phyloP scores from a whole-genome alignment of 2,888 invertebrate genomes.

The Elegia similella region DNA sequence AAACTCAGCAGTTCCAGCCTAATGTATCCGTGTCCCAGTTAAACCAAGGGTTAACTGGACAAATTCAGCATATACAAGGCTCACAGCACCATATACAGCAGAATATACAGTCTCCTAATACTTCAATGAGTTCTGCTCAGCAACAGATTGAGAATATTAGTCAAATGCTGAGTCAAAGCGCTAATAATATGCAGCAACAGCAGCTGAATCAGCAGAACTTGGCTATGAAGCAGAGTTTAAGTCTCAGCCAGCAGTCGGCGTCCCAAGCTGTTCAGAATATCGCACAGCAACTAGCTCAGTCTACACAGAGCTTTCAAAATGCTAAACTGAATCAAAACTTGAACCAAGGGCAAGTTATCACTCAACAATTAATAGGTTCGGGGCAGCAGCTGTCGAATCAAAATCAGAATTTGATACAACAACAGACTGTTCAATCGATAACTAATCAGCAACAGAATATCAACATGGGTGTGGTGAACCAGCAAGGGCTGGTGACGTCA shows the following conservation, averaged over 20 bases:
- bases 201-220: slow-evolving; percentile 70
- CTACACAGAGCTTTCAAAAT: slow-evolving; percentile 72
- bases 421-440: slow-evolving; percentile 69
- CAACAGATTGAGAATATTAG: slow-evolving; percentile 84
- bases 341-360: slow-evolving; percentile 66
- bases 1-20: slow-evolving; percentile 58
- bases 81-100: slow-evolving; percentile 71
- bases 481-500: slow-evolving; percentile 63
- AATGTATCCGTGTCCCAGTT: slow-evolving; percentile 69
- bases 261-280: slow-evolving; percentile 73
- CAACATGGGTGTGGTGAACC: slow-evolving; percentile 70
- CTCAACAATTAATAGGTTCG: slow-evolving; percentile 72
- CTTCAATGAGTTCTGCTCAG: slow-evolving; percentile 81
- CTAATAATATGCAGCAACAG: slow-evolving; percentile 70
- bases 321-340: slow-evolving; percentile 71
- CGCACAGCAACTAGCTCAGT: slow-evolving; percentile 71
- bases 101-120: slow-evolving; percentile 57
- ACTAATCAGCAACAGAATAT: slow-evolving; percentile 71
- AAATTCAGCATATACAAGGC: slow-evolving; percentile 66
- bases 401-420: slow-evolving; percentile 65
- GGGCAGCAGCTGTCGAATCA: slow-evolving; percentile 73
- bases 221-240: slow-evolving; percentile 70
- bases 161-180: slow-evolving; percentile 79
- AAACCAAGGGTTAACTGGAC: slow-evolving; percentile 62
- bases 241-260: slow-evolving; percentile 67